Conservation (phyloP, 2,113 vertebrate genomes). For the Myrmecophaga tridactyla region DNA sequence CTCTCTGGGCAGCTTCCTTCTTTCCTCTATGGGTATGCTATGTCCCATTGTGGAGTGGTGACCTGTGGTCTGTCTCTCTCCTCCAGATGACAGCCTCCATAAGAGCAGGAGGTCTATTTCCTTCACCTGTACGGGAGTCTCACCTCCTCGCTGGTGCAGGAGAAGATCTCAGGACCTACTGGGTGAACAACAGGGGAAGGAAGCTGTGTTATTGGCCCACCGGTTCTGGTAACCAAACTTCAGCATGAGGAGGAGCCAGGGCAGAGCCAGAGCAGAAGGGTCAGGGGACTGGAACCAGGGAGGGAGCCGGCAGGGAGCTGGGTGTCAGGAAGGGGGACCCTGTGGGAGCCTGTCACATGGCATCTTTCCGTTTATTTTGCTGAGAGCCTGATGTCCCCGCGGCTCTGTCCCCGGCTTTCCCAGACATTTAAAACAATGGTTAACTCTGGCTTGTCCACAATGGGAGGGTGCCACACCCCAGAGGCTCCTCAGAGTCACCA, state of each 20-base stretch:
- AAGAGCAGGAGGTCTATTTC: rapidly evolving
- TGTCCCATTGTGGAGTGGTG: not conserved
- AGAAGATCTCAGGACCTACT: not conserved
- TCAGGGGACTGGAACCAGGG: not conserved
- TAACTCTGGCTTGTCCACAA: not conserved
- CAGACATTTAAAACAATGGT: not conserved
- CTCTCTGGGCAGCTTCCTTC: not conserved
- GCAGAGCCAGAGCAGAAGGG: not conserved
- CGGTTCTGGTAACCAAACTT: no score
- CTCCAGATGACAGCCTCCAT: not conserved
- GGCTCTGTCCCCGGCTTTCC: not conserved
- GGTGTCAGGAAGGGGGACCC: not conserved
- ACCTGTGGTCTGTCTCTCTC: not conserved
- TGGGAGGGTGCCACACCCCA: no score
- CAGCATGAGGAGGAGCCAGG: not conserved
- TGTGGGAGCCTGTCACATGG: not conserved
- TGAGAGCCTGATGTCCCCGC: not conserved
- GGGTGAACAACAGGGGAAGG: not conserved
- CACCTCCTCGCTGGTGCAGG: no score
- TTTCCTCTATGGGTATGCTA: not conserved
- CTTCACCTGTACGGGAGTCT: no score
- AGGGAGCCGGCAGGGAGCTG: not conserved
- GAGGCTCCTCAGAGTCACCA: not conserved
- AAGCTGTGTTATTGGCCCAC: no score
- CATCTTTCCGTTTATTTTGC: not conserved